A percentile compares a stretch with the other conserved stretches of the same genome.
phyloP scores from a whole-genome alignment of 2,113 vertebrate genomes.

The Catharus bicknelli region DNA sequence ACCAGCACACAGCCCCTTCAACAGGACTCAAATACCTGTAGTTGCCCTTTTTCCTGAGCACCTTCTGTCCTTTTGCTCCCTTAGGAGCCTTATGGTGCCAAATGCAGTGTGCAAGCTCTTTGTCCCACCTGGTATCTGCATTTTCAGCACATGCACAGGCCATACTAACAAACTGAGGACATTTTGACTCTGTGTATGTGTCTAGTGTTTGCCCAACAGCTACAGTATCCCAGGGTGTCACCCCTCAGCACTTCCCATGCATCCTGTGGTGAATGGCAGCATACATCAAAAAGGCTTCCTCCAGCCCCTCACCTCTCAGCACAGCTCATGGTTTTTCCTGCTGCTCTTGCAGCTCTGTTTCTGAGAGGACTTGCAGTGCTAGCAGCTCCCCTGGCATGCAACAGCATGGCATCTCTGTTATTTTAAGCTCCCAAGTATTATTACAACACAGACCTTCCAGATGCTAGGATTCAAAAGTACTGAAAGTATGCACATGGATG shows the following conservation, averaged over 20 bases:
- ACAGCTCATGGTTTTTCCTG: not conserved
- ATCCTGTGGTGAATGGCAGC: rapidly evolving
- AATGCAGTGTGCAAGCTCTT: not conserved
- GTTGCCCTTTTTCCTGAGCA: not conserved
- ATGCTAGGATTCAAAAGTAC: not conserved
- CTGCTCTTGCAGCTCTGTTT: not conserved
- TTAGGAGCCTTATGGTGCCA: not conserved
- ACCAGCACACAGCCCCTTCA: not conserved
- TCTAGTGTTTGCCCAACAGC: not conserved
- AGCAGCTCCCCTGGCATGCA: not conserved
- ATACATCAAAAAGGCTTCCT: not conserved
- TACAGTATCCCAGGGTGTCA: not conserved
- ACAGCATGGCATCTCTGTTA: not conserved
- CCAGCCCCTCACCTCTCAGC: not conserved
- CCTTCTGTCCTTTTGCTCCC: not conserved
- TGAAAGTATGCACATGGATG: too few relatives aligned
- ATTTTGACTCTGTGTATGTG: not conserved
- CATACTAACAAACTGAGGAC: not conserved
- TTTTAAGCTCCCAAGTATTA: not conserved
- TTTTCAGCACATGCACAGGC: not conserved
- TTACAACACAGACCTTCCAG: not conserved
- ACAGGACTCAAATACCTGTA: not conserved
- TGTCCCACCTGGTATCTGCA: rapidly evolving
- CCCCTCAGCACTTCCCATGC: not conserved
- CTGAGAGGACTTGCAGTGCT: not conserved